These are phyloP conservation scores for Rallus limicola DNA, from an alignment of 2,113 vertebrate genomes.

Conservation along the genomic window DNA sequence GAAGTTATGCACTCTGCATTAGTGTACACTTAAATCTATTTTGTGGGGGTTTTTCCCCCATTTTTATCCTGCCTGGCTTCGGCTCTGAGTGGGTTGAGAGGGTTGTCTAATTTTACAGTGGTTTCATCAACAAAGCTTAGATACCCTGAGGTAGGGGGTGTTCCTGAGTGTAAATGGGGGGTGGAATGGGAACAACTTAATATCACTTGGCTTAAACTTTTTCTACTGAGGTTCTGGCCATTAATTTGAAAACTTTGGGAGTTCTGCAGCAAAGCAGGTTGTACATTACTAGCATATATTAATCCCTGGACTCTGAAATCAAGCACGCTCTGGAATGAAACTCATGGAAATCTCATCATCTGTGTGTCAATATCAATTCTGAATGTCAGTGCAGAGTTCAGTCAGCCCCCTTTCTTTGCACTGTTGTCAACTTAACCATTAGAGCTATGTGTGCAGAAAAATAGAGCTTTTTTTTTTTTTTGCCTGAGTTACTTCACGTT, in stretches of 20 bases:
- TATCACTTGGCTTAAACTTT: neutral
- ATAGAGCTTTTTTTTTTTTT: neutral
- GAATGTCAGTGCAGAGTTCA: neutral
- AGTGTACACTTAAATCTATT: rapidly evolving
- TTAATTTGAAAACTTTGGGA: neutral
- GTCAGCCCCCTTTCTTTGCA: neutral
- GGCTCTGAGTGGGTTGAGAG: neutral
- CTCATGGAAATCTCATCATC: neutral
- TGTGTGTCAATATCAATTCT: rapidly evolving
- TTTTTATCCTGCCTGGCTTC: neutral
- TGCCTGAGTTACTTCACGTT: neutral
- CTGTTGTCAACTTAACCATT: neutral
- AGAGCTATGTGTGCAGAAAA: neutral
- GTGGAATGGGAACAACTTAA: neutral
- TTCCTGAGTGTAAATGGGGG: neutral
- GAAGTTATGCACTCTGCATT: neutral
- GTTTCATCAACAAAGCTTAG: neutral
- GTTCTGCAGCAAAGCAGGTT: neutral
- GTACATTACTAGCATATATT: rapidly evolving
- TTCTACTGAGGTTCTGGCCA: neutral
- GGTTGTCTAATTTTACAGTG: neutral
- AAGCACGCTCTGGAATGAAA: neutral
- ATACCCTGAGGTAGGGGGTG: rapidly evolving
- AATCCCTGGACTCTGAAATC: neutral
- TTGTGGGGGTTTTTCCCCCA: neutral